Evolutionary conservation across 2,113 vertebrate species (phyloP).

Genomic region (Vulpes lagopus): DNA sequence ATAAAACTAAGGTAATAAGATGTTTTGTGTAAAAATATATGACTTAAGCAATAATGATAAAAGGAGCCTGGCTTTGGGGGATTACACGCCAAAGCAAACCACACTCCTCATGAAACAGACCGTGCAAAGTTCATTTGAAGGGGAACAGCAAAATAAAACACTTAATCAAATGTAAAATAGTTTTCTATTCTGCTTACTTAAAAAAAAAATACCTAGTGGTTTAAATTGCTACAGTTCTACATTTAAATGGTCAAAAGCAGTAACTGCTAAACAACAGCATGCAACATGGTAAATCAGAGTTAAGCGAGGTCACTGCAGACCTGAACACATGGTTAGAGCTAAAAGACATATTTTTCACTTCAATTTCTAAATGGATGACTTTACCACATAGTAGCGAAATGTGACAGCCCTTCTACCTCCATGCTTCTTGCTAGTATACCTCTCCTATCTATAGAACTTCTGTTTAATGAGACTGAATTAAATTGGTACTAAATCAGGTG

Average conservation of each 20-base stretch:
- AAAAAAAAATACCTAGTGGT: conserved; percentile 59
- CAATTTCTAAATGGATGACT: neutral
- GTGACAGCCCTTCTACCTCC: neutral
- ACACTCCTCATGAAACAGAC: conserved; percentile 80
- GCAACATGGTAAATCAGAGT: neutral
- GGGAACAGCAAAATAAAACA: conserved; percentile 84
- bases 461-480: neutral
- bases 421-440: neutral
- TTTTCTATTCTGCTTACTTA: conserved; percentile 54
- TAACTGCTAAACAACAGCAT: neutral
- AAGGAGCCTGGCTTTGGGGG: conserved; percentile 82
- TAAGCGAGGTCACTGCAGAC: neutral
- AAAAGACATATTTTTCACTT: neutral
- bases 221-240: conserved; percentile 27
- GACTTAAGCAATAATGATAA: conserved; percentile 87
- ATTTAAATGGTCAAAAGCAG: conserved; percentile 33
- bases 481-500: neutral
- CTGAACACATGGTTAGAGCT: neutral
- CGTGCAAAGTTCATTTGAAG: conserved; percentile 77
- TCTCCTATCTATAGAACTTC: neutral
- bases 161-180: conserved; percentile 67
- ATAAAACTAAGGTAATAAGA: conserved; percentile 89
- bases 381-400: neutral
- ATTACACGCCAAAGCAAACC: conserved; percentile 85
- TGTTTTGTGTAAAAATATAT: conserved; percentile 90